Conservation (phyloP, 2,113 vertebrate genomes). For the Podocnemis expansa region DNA sequence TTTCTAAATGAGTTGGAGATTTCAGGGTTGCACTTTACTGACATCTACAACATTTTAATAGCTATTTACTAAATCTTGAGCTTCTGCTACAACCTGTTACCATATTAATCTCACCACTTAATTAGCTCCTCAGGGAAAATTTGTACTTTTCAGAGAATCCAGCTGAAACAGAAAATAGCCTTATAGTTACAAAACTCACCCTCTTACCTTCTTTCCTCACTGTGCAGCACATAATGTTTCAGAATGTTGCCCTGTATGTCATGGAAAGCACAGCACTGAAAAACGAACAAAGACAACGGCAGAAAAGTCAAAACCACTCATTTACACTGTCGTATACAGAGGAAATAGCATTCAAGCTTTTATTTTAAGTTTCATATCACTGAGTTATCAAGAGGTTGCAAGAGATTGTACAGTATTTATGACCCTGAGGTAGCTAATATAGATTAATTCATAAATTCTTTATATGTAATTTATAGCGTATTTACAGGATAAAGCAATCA, state of each 20-base stretch:
- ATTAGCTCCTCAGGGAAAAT: conserved; percentile 75
- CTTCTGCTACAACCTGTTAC: conserved; percentile 53
- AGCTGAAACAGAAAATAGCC: conserved; percentile 59
- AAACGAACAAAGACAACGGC: neutral
- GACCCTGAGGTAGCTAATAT: conserved; percentile 45
- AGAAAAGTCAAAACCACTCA: conserved; percentile 31
- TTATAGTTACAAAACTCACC: neutral
- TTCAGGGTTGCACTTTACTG: neutral
- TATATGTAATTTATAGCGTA: conserved; percentile 67
- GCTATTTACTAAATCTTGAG: conserved; percentile 53
- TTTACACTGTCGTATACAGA: neutral
- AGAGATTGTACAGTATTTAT: conserved; percentile 63
- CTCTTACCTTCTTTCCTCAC: conserved; percentile 1
- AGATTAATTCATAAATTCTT: conserved; percentile 68
- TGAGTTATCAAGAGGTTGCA: neutral
- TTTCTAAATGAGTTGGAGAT: neutral
- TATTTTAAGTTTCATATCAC: conserved; percentile 36
- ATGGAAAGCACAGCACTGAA: neutral
- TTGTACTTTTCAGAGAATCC: conserved; percentile 26
- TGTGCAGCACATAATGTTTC: neutral
- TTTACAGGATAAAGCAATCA: conserved; percentile 62
- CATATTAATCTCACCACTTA: conserved; percentile 71
- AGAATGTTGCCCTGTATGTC: neutral
- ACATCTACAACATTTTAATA: neutral
- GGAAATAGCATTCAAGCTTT: neutral